Evolutionary conservation across 2,113 vertebrate species (phyloP).

Genomic region (Cacatua alba): DNA sequence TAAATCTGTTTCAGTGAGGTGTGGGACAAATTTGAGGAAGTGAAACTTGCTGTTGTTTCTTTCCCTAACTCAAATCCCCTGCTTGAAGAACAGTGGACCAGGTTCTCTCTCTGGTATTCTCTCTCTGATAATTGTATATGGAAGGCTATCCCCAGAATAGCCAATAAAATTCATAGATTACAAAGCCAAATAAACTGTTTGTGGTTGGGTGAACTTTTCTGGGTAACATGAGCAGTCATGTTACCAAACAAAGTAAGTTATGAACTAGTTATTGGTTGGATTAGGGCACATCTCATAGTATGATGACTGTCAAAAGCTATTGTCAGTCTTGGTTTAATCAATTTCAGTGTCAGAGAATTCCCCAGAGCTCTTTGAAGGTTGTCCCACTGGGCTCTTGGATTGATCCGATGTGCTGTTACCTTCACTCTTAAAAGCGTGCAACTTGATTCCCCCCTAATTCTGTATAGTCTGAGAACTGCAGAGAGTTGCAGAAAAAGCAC

Average conservation of each 20-base stretch:
- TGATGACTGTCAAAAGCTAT: not conserved
- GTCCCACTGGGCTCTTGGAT: not conserved
- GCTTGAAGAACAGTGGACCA: not conserved
- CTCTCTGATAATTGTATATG: not conserved
- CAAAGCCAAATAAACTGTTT: not conserved
- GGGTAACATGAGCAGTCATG: not conserved
- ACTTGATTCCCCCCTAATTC: not conserved
- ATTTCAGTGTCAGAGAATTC: not conserved
- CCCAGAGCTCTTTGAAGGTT: not conserved
- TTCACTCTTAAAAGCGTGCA: not conserved
- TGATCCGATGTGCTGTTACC: not conserved
- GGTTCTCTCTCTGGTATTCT: not conserved
- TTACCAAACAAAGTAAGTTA: not conserved
- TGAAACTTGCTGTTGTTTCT: not conserved
- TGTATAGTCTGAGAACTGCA: not conserved
- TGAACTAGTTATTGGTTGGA: not conserved
- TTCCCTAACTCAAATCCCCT: not conserved
- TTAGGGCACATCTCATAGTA: not conserved
- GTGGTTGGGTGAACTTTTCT: not conserved
- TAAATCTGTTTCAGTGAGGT: not conserved
- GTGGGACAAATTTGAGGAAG: not conserved
- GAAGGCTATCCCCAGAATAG: not conserved
- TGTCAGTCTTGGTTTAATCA: not conserved
- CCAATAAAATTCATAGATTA: not conserved
- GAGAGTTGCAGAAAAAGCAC: not conserved